Percentiles rank a stretch among this genome's conserved stretches.
Evolutionary conservation across 1,140 invertebrate species (phyloP).

Genomic region (Solenopsis invicta): DNA sequence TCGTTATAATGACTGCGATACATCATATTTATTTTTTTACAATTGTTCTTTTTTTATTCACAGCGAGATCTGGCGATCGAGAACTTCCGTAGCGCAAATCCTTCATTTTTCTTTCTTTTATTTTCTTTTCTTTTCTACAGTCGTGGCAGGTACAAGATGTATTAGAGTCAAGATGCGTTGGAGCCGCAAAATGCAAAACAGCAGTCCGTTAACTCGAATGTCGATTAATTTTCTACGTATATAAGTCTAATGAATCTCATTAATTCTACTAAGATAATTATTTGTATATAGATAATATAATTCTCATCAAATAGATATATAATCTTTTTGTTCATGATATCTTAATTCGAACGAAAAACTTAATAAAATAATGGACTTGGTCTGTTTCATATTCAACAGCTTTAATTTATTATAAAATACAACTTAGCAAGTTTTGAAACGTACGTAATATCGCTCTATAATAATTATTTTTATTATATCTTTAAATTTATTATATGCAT

Average conservation of each 20-base stretch:
- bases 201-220: background rate
- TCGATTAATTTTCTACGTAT: background rate
- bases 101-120: background rate
- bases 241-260: background rate
- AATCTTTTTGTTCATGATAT: background rate
- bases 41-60: conserved; percentile 62
- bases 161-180: background rate
- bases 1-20: conserved; percentile 64
- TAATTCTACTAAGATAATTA: background rate
- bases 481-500: conserved; percentile 33
- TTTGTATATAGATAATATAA: background rate
- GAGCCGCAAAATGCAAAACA: conserved; percentile 33
- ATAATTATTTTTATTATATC: conserved; percentile 20
- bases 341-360: background rate
- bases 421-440: conserved; percentile 1
- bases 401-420: conserved; percentile 43
- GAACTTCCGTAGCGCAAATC: conserved; percentile 50
- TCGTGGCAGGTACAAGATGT: conserved; percentile 24
- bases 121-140: conserved; percentile 37
- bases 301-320: conserved; percentile 1
- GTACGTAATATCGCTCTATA: background rate
- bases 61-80: conserved; percentile 64
- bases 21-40: conserved; percentile 72
- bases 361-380: background rate
- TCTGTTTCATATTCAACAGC: conserved; percentile 31